These are phyloP conservation scores for Callosobruchus maculatus DNA, from an alignment of 2,888 invertebrate species.

Conservation along the genomic window DNA sequence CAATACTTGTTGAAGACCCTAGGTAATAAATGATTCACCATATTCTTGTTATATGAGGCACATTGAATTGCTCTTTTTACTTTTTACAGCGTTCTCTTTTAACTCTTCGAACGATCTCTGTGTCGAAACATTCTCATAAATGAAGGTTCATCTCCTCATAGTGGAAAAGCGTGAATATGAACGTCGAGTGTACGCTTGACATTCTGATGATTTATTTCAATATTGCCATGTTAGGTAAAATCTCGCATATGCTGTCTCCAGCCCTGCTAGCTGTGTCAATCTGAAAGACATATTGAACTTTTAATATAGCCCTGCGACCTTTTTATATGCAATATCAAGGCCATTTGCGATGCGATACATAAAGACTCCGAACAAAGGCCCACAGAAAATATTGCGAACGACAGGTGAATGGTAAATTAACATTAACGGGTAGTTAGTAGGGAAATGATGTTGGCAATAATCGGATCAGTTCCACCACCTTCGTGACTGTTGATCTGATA, in stretches of 20 bases:
- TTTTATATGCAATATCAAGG: background rate
- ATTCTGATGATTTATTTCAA: background rate
- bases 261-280: background rate
- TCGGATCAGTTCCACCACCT: too few species aligned
- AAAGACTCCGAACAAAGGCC: background rate
- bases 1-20: too few species aligned
- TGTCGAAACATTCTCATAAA: background rate
- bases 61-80: too few species aligned
- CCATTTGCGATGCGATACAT: background rate
- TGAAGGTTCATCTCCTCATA: background rate
- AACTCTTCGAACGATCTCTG: background rate
- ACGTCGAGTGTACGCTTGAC: background rate
- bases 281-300: background rate
- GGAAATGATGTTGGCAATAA: too few species aligned
- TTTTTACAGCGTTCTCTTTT: background rate
- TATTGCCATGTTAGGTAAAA: background rate
- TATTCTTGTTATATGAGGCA: too few species aligned
- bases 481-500: too few species aligned
- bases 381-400: too few species aligned
- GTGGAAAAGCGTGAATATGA: background rate
- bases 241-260: background rate
- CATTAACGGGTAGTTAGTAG: too few species aligned
- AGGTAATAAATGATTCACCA: too few species aligned
- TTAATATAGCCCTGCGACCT: background rate
- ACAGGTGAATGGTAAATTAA: too few species aligned